A percentile compares a stretch with the other conserved stretches of the same genome.
These are phyloP conservation scores for Camelus bactrianus DNA, from an alignment of 2,113 vertebrate species.

Conservation along the genomic window DNA sequence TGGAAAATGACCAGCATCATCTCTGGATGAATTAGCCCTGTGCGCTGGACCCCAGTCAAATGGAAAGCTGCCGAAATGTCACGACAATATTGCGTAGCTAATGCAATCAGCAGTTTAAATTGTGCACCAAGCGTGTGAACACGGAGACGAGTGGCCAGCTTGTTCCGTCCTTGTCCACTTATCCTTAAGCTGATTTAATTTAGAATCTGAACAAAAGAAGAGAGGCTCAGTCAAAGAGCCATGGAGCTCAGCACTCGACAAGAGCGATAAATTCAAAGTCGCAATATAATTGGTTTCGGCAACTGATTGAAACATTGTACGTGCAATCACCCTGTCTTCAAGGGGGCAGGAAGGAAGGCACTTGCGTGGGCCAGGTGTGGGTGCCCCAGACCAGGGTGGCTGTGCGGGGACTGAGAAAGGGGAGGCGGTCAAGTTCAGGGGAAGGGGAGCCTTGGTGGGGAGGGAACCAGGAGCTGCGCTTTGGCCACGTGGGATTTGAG, in stretches of 20 bases:
- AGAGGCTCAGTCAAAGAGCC: not conserved
- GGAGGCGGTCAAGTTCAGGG: rapidly evolving
- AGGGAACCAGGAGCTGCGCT: too few species aligned
- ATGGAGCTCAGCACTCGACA: not conserved
- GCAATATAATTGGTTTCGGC: not conserved
- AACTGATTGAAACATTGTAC: rapidly evolving
- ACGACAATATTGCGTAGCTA: not conserved
- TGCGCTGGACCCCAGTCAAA: not conserved
- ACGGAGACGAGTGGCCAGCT: rapidly evolving
- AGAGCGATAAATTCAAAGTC: not conserved
- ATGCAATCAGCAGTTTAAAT: not conserved
- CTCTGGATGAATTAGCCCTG: conserved; percentile 53
- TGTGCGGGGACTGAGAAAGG: not conserved
- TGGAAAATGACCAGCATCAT: not conserved
- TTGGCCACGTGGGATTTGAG: rapidly evolving
- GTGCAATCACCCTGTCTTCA: not conserved
- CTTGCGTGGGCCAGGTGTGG: rapidly evolving
- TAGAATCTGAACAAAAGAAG: not conserved
- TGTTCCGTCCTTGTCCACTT: not conserved
- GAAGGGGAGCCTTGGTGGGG: too few species aligned
- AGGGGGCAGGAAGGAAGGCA: not conserved
- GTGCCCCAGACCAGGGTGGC: not conserved
- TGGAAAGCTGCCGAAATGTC: not conserved
- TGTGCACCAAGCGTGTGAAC: rapidly evolving
- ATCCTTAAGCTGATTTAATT: not conserved